These are phyloP conservation scores for Diarsia brunnea DNA, from an alignment of 2,888 invertebrate species.

Conservation along the genomic window DNA sequence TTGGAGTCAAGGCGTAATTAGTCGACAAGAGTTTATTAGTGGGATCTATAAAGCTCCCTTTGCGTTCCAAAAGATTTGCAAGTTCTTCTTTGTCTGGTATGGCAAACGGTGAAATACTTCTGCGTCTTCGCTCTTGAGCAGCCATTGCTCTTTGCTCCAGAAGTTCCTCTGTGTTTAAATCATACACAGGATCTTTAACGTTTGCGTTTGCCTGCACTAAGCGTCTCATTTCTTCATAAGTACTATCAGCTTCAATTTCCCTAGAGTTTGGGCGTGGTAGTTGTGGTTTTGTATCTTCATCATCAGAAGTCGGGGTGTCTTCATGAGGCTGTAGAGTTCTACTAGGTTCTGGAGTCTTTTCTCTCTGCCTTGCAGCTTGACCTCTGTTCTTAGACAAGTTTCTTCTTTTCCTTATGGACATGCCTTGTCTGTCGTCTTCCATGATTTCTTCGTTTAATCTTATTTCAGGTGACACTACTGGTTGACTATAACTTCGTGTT, in stretches of 20 bases:
- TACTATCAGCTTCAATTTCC: slow-evolving; percentile 88
- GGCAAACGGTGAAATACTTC: slow-evolving; percentile 90
- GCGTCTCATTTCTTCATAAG: slow-evolving; percentile 88
- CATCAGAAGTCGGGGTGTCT: slow-evolving; percentile 92
- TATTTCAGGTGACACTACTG: slow-evolving; percentile 76
- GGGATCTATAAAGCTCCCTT: slow-evolving; percentile 89
- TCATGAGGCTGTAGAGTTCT: slow-evolving; percentile 89
- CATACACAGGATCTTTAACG: slow-evolving; percentile 87
- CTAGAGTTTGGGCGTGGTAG: slow-evolving; percentile 75
- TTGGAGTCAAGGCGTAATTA: slow-evolving; percentile 83
- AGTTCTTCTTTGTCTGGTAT: slow-evolving; percentile 85
- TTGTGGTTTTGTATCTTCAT: slow-evolving; percentile 81
- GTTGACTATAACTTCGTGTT: slow-evolving; percentile 79
- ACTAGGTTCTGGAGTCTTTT: slow-evolving; percentile 89
- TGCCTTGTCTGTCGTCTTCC: slow-evolving; percentile 86
- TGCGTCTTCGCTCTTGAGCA: slow-evolving; percentile 85
- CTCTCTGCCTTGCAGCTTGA: slow-evolving; percentile 86
- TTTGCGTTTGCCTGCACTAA: slow-evolving; percentile 83
- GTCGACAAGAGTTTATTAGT: slow-evolving; percentile 87
- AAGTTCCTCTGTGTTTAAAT: slow-evolving; percentile 85
- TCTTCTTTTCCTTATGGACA: slow-evolving; percentile 91
- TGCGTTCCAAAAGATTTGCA: slow-evolving; percentile 78
- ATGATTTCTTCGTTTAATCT: slow-evolving; percentile 73
- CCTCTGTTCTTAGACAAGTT: slow-evolving; percentile 91
- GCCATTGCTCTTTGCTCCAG: slow-evolving; percentile 85